Conservation (phyloP, 2,888 invertebrate genomes). For the Cecidostiba fungosa region DNA sequence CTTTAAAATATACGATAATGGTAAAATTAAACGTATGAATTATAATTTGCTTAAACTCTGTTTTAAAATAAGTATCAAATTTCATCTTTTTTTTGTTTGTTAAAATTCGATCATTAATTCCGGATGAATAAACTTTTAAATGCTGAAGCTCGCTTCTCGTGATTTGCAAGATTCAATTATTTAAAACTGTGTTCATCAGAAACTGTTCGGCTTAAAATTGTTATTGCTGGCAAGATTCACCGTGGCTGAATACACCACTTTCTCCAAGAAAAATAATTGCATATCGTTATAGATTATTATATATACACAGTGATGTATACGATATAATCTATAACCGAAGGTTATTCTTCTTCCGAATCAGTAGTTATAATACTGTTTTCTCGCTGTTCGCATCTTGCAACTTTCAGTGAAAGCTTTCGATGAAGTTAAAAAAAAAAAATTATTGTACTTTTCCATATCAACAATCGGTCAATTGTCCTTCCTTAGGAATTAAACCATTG, state of each 20-base stretch:
- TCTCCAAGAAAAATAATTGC: slow-evolving; percentile 21
- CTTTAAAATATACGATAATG: slow-evolving; percentile 18
- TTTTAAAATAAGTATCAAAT: not conserved
- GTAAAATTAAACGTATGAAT: slow-evolving; percentile 12
- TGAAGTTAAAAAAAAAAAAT: slow-evolving; percentile 43
- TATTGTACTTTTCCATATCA: slow-evolving; percentile 41
- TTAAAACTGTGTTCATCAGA: not conserved
- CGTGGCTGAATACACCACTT: slow-evolving; percentile 18
- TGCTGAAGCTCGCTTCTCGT: not conserved
- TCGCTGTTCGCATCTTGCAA: slow-evolving; percentile 25
- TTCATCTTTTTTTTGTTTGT: slow-evolving; percentile 16
- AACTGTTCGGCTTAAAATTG: not conserved
- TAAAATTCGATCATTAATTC: not conserved
- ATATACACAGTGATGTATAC: slow-evolving; percentile 8
- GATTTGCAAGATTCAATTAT: not conserved
- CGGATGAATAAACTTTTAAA: not conserved
- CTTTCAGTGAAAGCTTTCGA: slow-evolving; percentile 30
- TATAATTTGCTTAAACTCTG: not conserved
- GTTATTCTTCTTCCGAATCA: slow-evolving; percentile 27
- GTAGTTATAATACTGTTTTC: slow-evolving; percentile 56
- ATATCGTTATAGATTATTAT: slow-evolving; percentile 3
- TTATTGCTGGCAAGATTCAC: slow-evolving; percentile 31
- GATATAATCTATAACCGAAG: slow-evolving; percentile 2
- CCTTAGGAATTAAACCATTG: slow-evolving; percentile 53
- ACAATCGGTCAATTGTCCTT: slow-evolving; percentile 34